Conservation (phyloP, 2,113 vertebrate species). For the Seriola quinqueradiata region DNA sequence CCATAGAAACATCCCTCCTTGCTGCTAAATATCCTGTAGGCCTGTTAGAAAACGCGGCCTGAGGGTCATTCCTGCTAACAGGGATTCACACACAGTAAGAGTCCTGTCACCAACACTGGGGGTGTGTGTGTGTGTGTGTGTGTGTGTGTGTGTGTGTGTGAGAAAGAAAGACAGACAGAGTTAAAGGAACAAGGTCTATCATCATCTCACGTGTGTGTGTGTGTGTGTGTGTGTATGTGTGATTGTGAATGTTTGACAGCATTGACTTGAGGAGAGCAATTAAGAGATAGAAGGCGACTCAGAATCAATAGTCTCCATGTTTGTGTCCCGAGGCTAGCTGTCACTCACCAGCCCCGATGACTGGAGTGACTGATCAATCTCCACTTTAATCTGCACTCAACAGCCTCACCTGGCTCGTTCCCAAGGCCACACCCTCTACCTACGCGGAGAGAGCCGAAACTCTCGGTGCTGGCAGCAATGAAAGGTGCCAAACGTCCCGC, state of each 20-base stretch:
- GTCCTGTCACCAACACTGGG: slow-evolving; percentile 5
- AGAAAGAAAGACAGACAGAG: neutral
- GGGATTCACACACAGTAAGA: slow-evolving; percentile 59
- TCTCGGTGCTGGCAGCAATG: neutral
- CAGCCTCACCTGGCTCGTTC: slow-evolving; percentile 74
- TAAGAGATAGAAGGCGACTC: slow-evolving; percentile 81
- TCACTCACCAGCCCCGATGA: slow-evolving; percentile 41
- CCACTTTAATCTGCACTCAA: slow-evolving; percentile 60
- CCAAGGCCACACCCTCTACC: slow-evolving; percentile 50
- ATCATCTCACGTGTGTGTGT: neutral
- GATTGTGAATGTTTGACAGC: slow-evolving; percentile 38
- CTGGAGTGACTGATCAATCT: slow-evolving; percentile 61
- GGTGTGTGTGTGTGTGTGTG: neutral
- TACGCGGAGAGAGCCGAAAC: neutral
- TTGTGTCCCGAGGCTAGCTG: slow-evolving; percentile 63
- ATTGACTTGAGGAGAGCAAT: slow-evolving; percentile 41
- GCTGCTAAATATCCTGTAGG: slow-evolving; percentile 57
- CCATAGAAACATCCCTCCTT: slow-evolving; percentile 26
- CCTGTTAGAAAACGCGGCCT: slow-evolving; percentile 25
- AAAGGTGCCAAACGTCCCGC: slow-evolving; percentile 23
- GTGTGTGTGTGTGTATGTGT: neutral
- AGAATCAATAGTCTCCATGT: slow-evolving; percentile 81
- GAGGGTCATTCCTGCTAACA: slow-evolving; percentile 44
- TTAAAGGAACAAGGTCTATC: slow-evolving; percentile 5
- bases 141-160: neutral